phyloP scores from a whole-genome alignment of 2,888 invertebrate genomes.

The Bellardia pandia region DNA sequence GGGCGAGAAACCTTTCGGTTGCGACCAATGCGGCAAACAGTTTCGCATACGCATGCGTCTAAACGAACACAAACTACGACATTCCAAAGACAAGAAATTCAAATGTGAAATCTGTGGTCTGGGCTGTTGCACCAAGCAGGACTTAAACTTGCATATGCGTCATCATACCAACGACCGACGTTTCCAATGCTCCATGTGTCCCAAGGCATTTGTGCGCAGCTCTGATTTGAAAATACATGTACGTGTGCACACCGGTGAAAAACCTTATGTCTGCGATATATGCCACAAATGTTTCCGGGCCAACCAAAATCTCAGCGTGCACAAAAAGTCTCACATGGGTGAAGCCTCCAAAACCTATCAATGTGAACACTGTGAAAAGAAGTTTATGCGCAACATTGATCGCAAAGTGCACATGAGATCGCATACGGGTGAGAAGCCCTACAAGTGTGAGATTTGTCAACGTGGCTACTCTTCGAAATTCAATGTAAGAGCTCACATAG shows the following conservation, averaged over 20 bases:
- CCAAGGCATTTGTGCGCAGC: slow-evolving; percentile 82
- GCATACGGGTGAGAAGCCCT: slow-evolving; percentile 82
- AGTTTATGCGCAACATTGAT: slow-evolving; percentile 81
- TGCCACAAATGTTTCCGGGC: slow-evolving; percentile 81
- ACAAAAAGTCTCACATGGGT: slow-evolving; percentile 80
- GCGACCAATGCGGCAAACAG: slow-evolving; percentile 79
- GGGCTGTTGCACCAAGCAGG: slow-evolving; percentile 80
- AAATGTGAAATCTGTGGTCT: slow-evolving; percentile 80
- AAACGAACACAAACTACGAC: slow-evolving; percentile 80
- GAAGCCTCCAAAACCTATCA: slow-evolving; percentile 79
- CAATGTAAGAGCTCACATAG: slow-evolving; percentile 80
- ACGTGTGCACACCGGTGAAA: slow-evolving; percentile 82
- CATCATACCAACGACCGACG: slow-evolving; percentile 82
- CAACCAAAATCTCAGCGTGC: slow-evolving; percentile 82
- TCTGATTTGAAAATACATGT: slow-evolving; percentile 81
- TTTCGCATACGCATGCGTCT: slow-evolving; percentile 82
- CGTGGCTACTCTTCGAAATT: slow-evolving; percentile 82
- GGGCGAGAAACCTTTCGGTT: slow-evolving; percentile 82
- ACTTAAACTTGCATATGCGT: slow-evolving; percentile 80
- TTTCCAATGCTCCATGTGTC: slow-evolving; percentile 79
- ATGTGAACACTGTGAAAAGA: slow-evolving; percentile 82
- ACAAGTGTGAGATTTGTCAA: slow-evolving; percentile 79
- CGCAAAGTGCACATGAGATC: slow-evolving; percentile 81
- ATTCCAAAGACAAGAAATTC: slow-evolving; percentile 81
- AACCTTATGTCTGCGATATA: slow-evolving; percentile 81